A percentile compares a stretch with the other conserved stretches of the same genome.
phyloP scores from a whole-genome alignment of 2,113 vertebrate genomes.

The Rattus rattus region DNA sequence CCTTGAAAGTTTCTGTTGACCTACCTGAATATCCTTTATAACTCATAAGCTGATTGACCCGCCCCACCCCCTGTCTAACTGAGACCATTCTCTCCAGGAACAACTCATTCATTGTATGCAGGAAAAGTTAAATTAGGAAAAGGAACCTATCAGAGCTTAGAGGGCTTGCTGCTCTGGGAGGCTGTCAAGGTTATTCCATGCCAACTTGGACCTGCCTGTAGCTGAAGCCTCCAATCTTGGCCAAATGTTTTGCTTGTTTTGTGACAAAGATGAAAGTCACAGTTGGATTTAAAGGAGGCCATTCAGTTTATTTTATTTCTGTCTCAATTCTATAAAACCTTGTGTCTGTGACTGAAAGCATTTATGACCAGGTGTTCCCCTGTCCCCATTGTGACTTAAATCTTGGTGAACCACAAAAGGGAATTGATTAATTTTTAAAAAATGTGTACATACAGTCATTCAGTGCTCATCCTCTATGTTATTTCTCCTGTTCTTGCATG shows the following conservation, averaged over 20 bases:
- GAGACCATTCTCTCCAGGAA: constrained; percentile 23
- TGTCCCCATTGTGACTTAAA: constrained; percentile 48
- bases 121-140: constrained; percentile 76
- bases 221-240: constrained; percentile 61
- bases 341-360: constrained; percentile 66
- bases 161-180: constrained; percentile 68
- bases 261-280: constrained; percentile 77
- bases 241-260: constrained; percentile 79
- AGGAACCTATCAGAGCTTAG: constrained; percentile 51
- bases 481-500: background rate
- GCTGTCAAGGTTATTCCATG: constrained; percentile 71
- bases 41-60: background rate
- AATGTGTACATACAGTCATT: background rate
- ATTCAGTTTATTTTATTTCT: constrained; percentile 71
- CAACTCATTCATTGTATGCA: constrained; percentile 54
- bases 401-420: background rate
- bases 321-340: constrained; percentile 53
- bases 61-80: background rate
- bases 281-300: constrained; percentile 68
- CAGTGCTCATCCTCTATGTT: background rate
- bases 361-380: constrained; percentile 69
- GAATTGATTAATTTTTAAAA: constrained; percentile 31
- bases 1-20: background rate
- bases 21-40: background rate
- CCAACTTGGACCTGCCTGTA: constrained; percentile 73